Conservation (phyloP, 2,113 vertebrate genomes). For the Menura novaehollandiae region DNA sequence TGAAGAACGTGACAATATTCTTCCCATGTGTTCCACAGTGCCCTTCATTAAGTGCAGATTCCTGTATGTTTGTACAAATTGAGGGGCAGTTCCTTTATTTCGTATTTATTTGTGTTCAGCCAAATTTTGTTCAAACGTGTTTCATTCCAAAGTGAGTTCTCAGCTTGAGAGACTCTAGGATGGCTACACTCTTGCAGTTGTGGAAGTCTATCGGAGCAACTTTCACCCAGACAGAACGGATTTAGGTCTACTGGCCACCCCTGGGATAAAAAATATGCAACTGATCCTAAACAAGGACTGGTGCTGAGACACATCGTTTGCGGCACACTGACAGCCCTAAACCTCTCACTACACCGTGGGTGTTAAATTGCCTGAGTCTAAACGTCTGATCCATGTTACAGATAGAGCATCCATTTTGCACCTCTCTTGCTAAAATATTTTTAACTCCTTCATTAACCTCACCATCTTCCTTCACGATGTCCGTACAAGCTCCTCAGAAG, state of each 20-base stretch:
- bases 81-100: background rate
- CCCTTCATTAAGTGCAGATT: fast-evolving
- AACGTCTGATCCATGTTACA: background rate
- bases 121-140: background rate
- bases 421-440: background rate
- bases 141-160: background rate
- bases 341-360: background rate
- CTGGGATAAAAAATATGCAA: background rate
- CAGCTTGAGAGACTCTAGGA: background rate
- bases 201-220: background rate
- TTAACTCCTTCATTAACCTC: background rate
- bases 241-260: background rate
- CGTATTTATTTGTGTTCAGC: background rate
- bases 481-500: background rate
- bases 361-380: background rate
- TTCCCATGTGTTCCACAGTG: background rate
- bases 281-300: background rate
- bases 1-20: background rate
- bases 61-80: fast-evolving
- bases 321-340: background rate
- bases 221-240: background rate
- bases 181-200: background rate
- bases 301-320: background rate
- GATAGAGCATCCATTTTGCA: background rate
- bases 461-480: background rate